Evolutionary conservation across 2,113 vertebrate species (phyloP), one percentile per base, ranked within the genome.

Genomic region (Vulpes ferrilata): DNA sequence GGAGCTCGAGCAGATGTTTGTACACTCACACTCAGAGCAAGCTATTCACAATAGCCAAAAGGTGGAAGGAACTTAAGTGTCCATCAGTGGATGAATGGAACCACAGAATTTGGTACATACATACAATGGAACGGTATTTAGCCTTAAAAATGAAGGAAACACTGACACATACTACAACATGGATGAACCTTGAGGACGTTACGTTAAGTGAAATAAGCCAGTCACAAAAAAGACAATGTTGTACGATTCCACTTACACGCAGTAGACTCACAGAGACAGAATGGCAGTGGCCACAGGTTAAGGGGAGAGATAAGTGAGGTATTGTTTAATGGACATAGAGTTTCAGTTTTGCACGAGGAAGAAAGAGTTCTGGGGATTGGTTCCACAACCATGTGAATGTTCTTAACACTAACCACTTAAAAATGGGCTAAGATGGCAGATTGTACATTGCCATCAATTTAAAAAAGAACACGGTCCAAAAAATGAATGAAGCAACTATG

Each of bases 261-360:
- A 12, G 25, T 53, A 67, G 59, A 86, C 53, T 82, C 51, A 73
- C 32, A 86, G 38, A 74, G 16, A 85, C 35, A 82, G 60, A 80
- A 84, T 11, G 32, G 53, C 17, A 1, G 27, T 64, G 84, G 20
- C 83, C 62, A 65, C 13, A 9, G 19, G n/a, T 25, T 35, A 48
- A 8, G 22, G 25, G 2, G 12, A 91, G 22, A 35, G 22, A 15
- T 43, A 95, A 89, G 71, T 65, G 32, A 20, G 11, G 30, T 69
- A 57, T 86, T 94, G 6, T 30, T 79, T 93, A 60, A 89, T 27
- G 23, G 55, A n/a, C 78, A n/a, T 48, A 85, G 79, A 48, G 15
- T 67, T 96, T 97, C 73, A 57, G 1, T 96, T 96, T 95, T 89
- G 73, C 23, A 67, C 38, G 4, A 48, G 30, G 2, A 89, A 8